phyloP scores from a whole-genome alignment of 2,113 vertebrate genomes.

The Octodon degus region DNA sequence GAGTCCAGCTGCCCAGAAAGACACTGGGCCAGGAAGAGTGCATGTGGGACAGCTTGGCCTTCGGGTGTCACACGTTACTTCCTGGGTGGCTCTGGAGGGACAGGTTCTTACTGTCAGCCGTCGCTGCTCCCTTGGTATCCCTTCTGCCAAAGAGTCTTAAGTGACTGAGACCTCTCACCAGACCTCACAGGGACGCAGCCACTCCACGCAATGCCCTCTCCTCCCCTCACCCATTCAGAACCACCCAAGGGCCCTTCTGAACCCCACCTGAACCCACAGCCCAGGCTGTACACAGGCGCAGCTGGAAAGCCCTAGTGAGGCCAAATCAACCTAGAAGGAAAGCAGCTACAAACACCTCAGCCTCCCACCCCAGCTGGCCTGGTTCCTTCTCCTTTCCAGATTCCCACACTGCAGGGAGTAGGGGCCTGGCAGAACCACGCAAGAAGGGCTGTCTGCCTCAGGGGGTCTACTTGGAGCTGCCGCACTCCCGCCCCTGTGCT shows the following conservation, averaged over 20 bases:
- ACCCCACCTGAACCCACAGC: neutral
- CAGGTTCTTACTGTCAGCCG: neutral
- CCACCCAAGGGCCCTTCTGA: neutral
- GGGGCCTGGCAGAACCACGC: neutral
- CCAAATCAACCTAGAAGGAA: neutral
- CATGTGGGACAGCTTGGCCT: rapidly evolving
- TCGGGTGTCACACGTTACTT: neutral
- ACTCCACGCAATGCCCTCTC: neutral
- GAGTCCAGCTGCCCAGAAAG: neutral
- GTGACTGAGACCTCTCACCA: neutral
- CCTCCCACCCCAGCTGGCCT: no score
- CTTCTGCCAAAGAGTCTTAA: neutral
- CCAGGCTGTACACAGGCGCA: neutral
- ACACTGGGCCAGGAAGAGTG: rapidly evolving
- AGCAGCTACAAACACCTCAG: neutral
- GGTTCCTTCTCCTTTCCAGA: neutral
- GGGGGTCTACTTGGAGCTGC: neutral
- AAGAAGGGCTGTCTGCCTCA: neutral
- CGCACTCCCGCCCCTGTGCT: rapidly evolving
- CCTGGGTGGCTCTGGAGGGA: rapidly evolving
- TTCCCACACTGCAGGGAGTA: neutral
- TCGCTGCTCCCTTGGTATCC: rapidly evolving
- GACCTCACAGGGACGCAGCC: neutral
- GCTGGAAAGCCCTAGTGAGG: neutral
- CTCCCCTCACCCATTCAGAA: neutral